Evolutionary conservation across 1,140 invertebrate species (phyloP), one percentile per base, ranked within the genome.

Genomic region (Scaptomyza pallida): DNA sequence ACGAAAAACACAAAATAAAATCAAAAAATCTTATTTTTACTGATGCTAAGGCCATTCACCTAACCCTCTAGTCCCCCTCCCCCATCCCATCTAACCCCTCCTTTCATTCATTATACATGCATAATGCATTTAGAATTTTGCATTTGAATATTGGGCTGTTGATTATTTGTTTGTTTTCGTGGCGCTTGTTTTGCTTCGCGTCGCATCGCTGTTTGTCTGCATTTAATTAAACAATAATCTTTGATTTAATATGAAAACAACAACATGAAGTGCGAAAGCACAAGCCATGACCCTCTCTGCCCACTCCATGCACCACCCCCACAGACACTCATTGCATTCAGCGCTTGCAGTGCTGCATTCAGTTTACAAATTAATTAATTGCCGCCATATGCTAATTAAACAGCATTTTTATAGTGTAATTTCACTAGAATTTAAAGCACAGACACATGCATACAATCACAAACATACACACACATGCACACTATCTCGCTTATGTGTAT

Each of bases 301-400:
- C 30, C 10, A 1, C 35, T 13, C 2, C 5, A 1, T 30, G 9
- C 23, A 9, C 5, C 26, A 43, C n/a, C n/a, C n/a, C n/a, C n/a
- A n/a, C n/a, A 19, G 50, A n/a, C 13, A 3, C 12, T 8, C 19
- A 8, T n/a, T n/a, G n/a, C n/a, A n/a, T n/a, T n/a, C 23, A 26
- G 5, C 23, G 5, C 23, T n/a, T n/a, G n/a, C n/a, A n/a, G n/a
- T 64, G 35, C 44, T 13, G 61, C 45, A 57, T 71, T 64, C 60
- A 61, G 59, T 67, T 77, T 77, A 72, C 63, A 82, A 81, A 81
- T 81, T 81, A 81, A 81, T 81, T 82, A 81, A 81, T 81, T 82
- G 79, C 78, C 56, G 75, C 63, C 78, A 82, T 81, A 82, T 81
- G 79, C 78, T 82, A 81, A 82, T 78, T 82, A 81, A 81, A 81